A percentile compares a stretch with the other conserved stretches of the same genome.
These are phyloP conservation scores for Volucella zonaria DNA, from an alignment of 2,888 invertebrate species.

Conservation along the genomic window DNA sequence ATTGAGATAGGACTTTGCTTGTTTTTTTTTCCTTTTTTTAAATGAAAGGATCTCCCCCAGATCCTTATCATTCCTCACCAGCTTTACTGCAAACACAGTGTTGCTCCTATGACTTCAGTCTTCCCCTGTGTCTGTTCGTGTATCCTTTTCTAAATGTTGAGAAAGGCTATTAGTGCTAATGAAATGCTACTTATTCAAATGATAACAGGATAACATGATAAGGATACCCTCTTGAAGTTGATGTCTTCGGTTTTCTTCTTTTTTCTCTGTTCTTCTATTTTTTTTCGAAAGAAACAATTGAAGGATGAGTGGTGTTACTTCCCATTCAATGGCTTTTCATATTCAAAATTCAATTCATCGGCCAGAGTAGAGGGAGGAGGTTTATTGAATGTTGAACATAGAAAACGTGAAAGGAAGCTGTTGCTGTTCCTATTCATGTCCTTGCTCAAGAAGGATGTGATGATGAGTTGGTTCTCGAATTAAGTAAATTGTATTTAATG, in stretches of 20 bases:
- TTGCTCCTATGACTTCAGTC: background rate
- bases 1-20: background rate
- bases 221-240: slow-evolving; percentile 51
- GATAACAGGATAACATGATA: slow-evolving; percentile 68
- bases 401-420: slow-evolving; percentile 21
- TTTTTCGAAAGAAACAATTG: slow-evolving; percentile 8
- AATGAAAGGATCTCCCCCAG: slow-evolving; percentile 33
- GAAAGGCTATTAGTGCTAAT: slow-evolving; percentile 64
- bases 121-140: background rate
- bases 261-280: background rate
- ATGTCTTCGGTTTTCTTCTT: slow-evolving; percentile 31
- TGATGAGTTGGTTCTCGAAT: slow-evolving; percentile 67
- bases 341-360: slow-evolving; percentile 69
- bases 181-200: slow-evolving; percentile 67
- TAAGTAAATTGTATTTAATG: slow-evolving; percentile 73
- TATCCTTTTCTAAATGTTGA: slow-evolving; percentile 5
- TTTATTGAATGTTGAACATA: background rate
- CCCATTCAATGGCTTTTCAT: slow-evolving; percentile 43
- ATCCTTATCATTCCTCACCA: slow-evolving; percentile 33
- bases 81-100: slow-evolving; percentile 13
- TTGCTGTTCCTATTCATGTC: slow-evolving; percentile 34
- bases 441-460: slow-evolving; percentile 46
- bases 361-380: background rate
- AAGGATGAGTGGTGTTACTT: slow-evolving; percentile 31
- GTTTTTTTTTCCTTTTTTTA: slow-evolving; percentile 9